These are phyloP conservation scores for Tinamus major DNA, from an alignment of 2,797 vertebrate genomes.

Conservation along the genomic window DNA sequence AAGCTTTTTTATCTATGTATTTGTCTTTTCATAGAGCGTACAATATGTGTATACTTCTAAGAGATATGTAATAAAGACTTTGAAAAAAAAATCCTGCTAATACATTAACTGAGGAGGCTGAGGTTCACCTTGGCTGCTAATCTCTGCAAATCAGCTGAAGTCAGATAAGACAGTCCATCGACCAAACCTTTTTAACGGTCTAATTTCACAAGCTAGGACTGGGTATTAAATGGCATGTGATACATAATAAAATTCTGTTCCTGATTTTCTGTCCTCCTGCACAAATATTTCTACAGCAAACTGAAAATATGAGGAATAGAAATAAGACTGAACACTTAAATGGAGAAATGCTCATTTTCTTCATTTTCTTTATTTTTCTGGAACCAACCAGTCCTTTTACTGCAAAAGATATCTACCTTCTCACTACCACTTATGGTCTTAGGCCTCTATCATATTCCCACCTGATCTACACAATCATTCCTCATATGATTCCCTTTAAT, in stretches of 20 bases:
- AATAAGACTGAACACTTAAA: neutral
- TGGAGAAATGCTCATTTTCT: neutral
- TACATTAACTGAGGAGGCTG: neutral
- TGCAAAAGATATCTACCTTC: neutral
- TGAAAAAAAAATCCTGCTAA: neutral
- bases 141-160: neutral
- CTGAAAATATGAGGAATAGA: neutral
- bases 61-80: neutral
- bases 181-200: neutral
- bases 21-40: neutral
- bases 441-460: neutral
- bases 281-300: neutral
- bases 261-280: neutral
- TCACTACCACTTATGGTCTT: neutral
- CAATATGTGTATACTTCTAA: neutral
- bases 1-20: neutral
- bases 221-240: neutral
- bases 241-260: neutral
- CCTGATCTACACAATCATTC: neutral
- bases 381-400: neutral
- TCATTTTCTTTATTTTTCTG: neutral
- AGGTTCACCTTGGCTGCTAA: neutral
- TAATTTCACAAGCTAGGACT: neutral
- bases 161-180: neutral
- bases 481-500: neutral